A percentile compares a stretch with the other conserved stretches of the same genome.
Evolutionary conservation across 2,113 vertebrate genomes (phyloP).

Genomic region (Chionodraco myersi): DNA sequence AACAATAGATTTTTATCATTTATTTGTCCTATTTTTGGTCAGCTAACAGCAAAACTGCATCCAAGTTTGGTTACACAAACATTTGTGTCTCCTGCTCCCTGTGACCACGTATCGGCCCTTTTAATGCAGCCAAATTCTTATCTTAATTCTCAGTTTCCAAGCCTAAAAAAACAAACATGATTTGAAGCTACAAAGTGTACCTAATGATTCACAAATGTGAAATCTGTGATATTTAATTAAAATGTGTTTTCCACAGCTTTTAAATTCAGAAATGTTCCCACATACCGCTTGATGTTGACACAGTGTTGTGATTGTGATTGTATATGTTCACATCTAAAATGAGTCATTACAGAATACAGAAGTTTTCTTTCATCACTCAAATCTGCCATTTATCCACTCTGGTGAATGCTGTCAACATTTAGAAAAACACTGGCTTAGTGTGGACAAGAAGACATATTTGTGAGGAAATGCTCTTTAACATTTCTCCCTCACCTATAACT

Average conservation of each 20-base stretch:
- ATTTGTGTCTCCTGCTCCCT: neutral
- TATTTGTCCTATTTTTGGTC: neutral
- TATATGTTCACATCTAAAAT: neutral
- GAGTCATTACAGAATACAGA: neutral
- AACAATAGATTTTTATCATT: neutral
- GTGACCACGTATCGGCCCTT: neutral
- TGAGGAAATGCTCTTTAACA: neutral
- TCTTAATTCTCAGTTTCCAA: too few relatives aligned
- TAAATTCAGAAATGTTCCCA: neutral
- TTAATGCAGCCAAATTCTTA: too few relatives aligned
- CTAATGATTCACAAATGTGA: too few relatives aligned
- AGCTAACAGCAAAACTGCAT: too few relatives aligned
- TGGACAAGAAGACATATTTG: conserved; percentile 8
- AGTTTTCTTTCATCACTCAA: too few relatives aligned
- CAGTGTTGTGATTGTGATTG: neutral
- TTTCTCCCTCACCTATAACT: conserved; percentile 2
- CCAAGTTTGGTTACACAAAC: neutral
- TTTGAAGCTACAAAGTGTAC: too few relatives aligned
- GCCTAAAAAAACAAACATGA: too few relatives aligned
- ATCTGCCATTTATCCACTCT: too few relatives aligned
- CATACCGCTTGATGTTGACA: neutral
- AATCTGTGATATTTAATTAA: too few relatives aligned
- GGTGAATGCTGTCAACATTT: too few relatives aligned
- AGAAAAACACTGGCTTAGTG: neutral
- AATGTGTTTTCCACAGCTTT: neutral